These are phyloP conservation scores for Drosophila saltans DNA, from an alignment of 1,140 invertebrate species.

Conservation along the genomic window DNA sequence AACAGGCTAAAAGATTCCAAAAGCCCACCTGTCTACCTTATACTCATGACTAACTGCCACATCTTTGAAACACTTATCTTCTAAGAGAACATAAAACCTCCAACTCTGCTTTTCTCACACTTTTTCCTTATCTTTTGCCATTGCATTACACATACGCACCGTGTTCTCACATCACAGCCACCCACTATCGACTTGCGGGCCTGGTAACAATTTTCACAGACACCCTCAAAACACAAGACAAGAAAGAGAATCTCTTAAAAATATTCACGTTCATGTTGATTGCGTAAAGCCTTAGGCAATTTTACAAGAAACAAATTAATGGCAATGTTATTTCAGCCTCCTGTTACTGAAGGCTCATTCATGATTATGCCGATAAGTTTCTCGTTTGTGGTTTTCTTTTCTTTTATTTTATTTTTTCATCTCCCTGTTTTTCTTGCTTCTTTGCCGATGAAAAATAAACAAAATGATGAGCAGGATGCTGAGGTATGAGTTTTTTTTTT, in stretches of 20 bases:
- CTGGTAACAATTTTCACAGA: conserved; percentile 10
- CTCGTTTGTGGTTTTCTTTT: conserved; percentile 36
- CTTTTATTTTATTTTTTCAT: conserved; percentile 9
- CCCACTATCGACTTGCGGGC: conserved; percentile 2
- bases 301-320: conserved; percentile 74
- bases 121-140: neutral
- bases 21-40: neutral
- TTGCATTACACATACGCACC: conserved; percentile 54
- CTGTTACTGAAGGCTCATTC: conserved; percentile 20
- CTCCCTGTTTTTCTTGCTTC: conserved; percentile 27
- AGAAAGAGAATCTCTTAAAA: conserved; percentile 10
- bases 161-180: conserved; percentile 3
- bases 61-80: neutral
- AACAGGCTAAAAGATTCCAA: neutral
- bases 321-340: conserved; percentile 46
- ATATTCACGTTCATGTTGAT: conserved; percentile 65
- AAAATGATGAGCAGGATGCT: conserved; percentile 17
- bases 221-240: neutral
- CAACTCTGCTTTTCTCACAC: neutral
- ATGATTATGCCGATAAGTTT: conserved; percentile 72
- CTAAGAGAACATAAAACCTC: neutral
- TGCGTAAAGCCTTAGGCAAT: conserved; percentile 68
- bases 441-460: conserved; percentile 45
- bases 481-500: conserved; percentile 13
- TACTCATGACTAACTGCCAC: neutral